phyloP scores from a whole-genome alignment of 2,888 invertebrate species.

The Drosophila paramelanica region DNA sequence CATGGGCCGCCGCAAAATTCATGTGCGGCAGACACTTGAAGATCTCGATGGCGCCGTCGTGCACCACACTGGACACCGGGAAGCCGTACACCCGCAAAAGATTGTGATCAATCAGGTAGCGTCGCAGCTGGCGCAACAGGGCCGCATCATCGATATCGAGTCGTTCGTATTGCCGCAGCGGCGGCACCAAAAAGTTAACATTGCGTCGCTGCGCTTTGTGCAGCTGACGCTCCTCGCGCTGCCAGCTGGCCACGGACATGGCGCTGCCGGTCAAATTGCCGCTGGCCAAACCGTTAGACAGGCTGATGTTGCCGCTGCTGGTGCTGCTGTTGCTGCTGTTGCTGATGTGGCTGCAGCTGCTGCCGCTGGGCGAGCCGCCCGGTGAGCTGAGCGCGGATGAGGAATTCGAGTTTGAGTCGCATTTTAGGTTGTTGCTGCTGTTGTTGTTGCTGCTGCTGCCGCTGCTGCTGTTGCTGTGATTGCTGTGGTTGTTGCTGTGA shows the following conservation, averaged over 20 bases:
- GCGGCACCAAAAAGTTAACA: conserved; percentile 71
- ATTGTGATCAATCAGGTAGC: conserved; percentile 88
- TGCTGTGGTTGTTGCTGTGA: conserved; percentile 52
- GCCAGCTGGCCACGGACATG: conserved; percentile 1
- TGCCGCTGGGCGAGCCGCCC: conserved; percentile 72
- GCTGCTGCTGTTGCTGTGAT: conserved; percentile 38
- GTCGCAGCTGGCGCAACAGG: conserved; percentile 87
- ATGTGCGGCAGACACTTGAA: conserved; percentile 87
- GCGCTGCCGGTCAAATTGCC: neutral
- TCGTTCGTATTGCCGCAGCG: conserved; percentile 82
- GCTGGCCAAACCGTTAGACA: conserved; percentile 23
- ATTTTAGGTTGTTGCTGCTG: conserved; percentile 25
- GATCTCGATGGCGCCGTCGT: conserved; percentile 88
- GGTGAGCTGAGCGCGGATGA: conserved; percentile 78
- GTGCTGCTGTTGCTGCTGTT: conserved; percentile 19
- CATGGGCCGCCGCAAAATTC: conserved; percentile 53
- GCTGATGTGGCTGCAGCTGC: conserved; percentile 57
- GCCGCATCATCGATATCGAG: conserved; percentile 86
- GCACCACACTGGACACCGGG: conserved; percentile 88
- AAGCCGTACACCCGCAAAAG: conserved; percentile 89
- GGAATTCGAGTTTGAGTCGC: conserved; percentile 17
- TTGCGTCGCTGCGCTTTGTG: conserved; percentile 28
- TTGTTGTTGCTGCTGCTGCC: conserved; percentile 28
- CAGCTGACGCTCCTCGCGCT: conserved; percentile 25
- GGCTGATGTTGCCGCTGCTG: neutral